These are phyloP conservation scores for Alauda arvensis DNA, from an alignment of 2,797 vertebrate species.

Conservation along the genomic window DNA sequence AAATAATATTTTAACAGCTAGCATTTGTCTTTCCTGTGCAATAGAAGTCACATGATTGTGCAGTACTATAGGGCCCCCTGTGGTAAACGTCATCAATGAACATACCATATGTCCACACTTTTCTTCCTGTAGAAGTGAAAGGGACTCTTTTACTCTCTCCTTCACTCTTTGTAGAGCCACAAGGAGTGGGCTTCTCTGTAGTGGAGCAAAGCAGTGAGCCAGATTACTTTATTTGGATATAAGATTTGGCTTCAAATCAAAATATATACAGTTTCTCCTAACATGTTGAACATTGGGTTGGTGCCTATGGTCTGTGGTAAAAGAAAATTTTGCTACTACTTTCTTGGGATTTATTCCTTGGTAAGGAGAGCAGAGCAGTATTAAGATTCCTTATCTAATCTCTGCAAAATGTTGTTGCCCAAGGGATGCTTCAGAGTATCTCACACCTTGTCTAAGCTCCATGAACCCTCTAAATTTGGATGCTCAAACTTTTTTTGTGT, in stretches of 20 bases:
- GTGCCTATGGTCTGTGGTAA: background rate
- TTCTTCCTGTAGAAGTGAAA: background rate
- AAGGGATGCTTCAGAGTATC: background rate
- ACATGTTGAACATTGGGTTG: background rate
- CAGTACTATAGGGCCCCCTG: background rate
- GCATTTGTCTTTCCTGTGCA: background rate
- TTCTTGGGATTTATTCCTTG: background rate
- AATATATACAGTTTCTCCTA: background rate
- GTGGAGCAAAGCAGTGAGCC: background rate
- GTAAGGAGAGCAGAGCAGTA: background rate
- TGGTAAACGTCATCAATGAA: background rate
- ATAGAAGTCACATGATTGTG: background rate
- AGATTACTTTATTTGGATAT: background rate
- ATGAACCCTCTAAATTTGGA: background rate
- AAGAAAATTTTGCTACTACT: background rate
- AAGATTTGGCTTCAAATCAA: background rate
- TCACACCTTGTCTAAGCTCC: background rate
- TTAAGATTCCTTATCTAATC: background rate
- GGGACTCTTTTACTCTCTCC: background rate
- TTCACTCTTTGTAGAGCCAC: background rate
- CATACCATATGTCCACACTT: background rate
- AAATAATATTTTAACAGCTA: background rate
- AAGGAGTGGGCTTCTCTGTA: background rate
- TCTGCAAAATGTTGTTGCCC: background rate
- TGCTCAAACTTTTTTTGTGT: background rate